Evolutionary conservation across 2,888 invertebrate genomes (phyloP), one percentile per base, ranked within the genome.

Genomic region (Ellobium chinense): DNA sequence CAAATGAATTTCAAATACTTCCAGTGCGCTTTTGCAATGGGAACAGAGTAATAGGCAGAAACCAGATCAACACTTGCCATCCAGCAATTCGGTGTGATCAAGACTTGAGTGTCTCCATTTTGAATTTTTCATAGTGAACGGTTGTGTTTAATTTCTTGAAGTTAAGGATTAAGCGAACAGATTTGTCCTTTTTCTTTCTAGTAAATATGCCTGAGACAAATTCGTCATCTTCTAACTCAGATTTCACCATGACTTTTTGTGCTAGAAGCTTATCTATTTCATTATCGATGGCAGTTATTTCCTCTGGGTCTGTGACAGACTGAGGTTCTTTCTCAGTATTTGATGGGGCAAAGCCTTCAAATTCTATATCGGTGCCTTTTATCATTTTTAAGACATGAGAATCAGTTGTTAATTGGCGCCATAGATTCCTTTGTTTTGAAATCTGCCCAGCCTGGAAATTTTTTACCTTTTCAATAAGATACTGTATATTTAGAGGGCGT

Each of bases 41-140:
- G 78, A 60, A 83, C 74, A 34, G 46, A 63, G 66, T 78, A 81
- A 60, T 83, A 83, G 29, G 81, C 78, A 18, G 69, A 69, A 63
- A 27, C 62, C 29, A 34, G 24, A 27, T 21, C 31, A 46, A 37
- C 65, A 46, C 27, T 78, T 54, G 69, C 39, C 39, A 69, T 69
- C 39, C 39, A 69, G 37, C 39, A 69, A 9, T 7, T 7, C 4
- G 27, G 65, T 9, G 29, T 65, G 4, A 65, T 29, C 34, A 65
- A 12, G 18, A 21, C 31, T 31, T 31, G 7, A n/a, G 34, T n/a
- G 39, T 77, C 54, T 73, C 12, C 80, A 85, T 85, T 86, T 84
- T 56, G 58, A 73, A 84, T 2, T 84, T 91, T 34, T 63, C 62
- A 3, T 84, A 87, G 9, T 46, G 46, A 7, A 7, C 46, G 18